Evolutionary conservation across 2,113 vertebrate species (phyloP).

Genomic region (Hypocryptadius cinnamomeus): DNA sequence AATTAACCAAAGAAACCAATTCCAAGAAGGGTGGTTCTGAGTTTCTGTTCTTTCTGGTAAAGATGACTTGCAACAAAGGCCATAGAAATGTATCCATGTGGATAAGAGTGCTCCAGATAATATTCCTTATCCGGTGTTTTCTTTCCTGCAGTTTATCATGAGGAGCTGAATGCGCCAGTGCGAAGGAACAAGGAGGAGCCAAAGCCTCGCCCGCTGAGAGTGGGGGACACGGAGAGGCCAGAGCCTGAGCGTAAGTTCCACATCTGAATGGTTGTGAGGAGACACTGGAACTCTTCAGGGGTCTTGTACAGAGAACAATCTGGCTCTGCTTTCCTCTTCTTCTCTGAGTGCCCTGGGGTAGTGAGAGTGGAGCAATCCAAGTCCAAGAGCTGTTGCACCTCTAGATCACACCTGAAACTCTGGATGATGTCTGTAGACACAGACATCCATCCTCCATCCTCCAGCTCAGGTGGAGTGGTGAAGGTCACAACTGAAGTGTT

Average conservation of each 20-base stretch:
- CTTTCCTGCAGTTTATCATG: constrained; percentile 83
- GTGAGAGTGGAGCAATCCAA: neutral
- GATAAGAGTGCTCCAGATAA: neutral
- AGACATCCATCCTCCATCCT: neutral
- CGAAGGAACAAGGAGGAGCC: constrained; percentile 92
- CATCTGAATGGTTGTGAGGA: neutral
- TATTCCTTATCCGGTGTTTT: neutral
- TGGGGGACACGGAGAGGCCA: constrained; percentile 94
- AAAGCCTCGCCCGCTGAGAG: constrained; percentile 89
- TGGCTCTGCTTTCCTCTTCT: neutral
- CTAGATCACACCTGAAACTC: neutral
- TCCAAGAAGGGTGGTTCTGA: neutral
- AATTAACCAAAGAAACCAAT: neutral
- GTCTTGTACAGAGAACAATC: neutral
- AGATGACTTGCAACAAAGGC: neutral
- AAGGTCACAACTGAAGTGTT: neutral
- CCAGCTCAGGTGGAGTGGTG: neutral
- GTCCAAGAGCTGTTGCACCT: neutral
- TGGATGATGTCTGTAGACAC: neutral
- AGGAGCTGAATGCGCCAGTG: constrained; percentile 88
- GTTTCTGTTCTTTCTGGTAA: neutral
- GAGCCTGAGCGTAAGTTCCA: constrained; percentile 84
- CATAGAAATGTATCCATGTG: neutral
- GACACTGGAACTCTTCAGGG: neutral
- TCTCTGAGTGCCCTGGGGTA: neutral